These are phyloP conservation scores for Pseudococcus jackbeardsleyi DNA, from an alignment of 2,888 invertebrate genomes.

Conservation along the genomic window DNA sequence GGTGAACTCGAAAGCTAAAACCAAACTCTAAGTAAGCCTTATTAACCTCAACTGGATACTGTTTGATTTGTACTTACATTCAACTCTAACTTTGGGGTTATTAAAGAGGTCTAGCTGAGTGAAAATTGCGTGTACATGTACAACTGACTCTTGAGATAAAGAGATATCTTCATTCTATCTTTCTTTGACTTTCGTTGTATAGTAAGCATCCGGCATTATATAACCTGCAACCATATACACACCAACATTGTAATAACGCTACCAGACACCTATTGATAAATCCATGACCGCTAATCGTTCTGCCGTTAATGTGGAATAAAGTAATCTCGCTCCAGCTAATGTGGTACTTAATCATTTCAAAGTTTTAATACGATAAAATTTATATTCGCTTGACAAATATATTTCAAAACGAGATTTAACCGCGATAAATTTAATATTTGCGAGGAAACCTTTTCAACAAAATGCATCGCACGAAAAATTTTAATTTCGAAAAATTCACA, in stretches of 20 bases:
- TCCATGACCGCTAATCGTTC: conserved; percentile 51
- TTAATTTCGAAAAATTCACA: conserved; percentile 42
- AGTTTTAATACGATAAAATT: conserved; percentile 57
- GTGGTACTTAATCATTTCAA: conserved; percentile 51
- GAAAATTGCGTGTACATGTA: too few species aligned
- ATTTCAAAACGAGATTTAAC: conserved; percentile 40
- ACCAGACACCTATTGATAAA: conserved; percentile 49
- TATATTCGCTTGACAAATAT: conserved; percentile 49
- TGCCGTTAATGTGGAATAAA: conserved; percentile 52
- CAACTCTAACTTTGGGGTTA: too few species aligned
- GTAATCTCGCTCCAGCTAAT: conserved; percentile 52
- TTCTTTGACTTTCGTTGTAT: too few species aligned
- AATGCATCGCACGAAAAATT: conserved; percentile 13
- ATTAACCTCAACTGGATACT: too few species aligned
- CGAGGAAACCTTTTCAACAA: conserved; percentile 21
- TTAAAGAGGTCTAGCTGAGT: too few species aligned
- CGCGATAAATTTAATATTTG: conserved; percentile 53
- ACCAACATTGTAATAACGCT: conserved; percentile 22
- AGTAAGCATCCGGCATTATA: too few species aligned
- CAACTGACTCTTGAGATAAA: too few species aligned
- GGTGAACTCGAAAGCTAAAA: too few species aligned
- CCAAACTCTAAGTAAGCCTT: too few species aligned
- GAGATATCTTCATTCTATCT: too few species aligned
- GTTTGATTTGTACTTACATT: too few species aligned
- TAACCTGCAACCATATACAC: not conserved